phyloP scores from a whole-genome alignment of 2,888 invertebrate genomes.

The Spilosoma lubricipeda region DNA sequence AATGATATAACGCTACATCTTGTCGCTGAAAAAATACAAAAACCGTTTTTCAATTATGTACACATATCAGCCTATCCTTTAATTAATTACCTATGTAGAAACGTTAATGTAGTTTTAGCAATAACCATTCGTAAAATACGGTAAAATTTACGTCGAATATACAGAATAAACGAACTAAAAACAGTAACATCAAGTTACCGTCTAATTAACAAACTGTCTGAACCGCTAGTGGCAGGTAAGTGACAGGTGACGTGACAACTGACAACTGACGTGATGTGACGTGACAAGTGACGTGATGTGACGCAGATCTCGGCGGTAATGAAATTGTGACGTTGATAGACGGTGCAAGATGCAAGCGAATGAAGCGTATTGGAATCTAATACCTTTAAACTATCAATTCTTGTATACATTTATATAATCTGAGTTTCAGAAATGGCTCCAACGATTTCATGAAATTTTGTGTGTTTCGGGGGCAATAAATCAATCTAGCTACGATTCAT shows the following conservation, averaged over 20 bases:
- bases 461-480: no score
- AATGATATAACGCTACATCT: background rate
- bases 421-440: no score
- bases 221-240: constrained; percentile 73
- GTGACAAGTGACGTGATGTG: constrained; percentile 62
- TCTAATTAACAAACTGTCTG: constrained; percentile 82
- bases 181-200: constrained; percentile 66
- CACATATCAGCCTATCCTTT: no score
- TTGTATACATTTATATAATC: no score
- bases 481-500: no score
- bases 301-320: constrained; percentile 72
- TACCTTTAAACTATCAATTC: no score
- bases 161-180: constrained; percentile 36
- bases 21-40: background rate
- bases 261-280: constrained; percentile 62
- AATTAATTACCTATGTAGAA: no score
- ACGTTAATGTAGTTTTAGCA: background rate
- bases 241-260: constrained; percentile 61
- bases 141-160: constrained; percentile 10
- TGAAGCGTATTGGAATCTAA: constrained; percentile 29
- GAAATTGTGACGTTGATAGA: constrained; percentile 79
- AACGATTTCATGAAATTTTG: no score
- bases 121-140: constrained; percentile 6
- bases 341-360: constrained; percentile 33
- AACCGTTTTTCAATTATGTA: background rate